phyloP scores from a whole-genome alignment of 2,888 invertebrate species.

The Synergus laeviventris region DNA sequence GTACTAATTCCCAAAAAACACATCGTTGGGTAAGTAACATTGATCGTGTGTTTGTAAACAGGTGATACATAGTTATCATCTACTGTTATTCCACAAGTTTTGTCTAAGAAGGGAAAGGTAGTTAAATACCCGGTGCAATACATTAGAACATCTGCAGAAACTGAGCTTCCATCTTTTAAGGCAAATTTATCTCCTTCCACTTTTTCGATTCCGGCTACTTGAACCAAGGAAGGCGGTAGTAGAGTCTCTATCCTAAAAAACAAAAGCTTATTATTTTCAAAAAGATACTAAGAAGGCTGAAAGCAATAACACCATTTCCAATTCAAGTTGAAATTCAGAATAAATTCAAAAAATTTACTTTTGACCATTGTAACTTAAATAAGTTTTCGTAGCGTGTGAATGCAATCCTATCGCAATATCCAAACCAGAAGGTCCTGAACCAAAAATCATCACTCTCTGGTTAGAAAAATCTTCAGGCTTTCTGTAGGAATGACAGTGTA shows the following conservation, averaged over 20 bases:
- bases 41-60: slow-evolving; percentile 86
- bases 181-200: slow-evolving; percentile 77
- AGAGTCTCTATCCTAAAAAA: slow-evolving; percentile 73
- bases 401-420: slow-evolving; percentile 84
- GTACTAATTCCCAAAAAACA: slow-evolving; percentile 86
- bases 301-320: slow-evolving; percentile 64
- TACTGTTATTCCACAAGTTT: slow-evolving; percentile 77
- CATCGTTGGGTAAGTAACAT: slow-evolving; percentile 85
- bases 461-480: slow-evolving; percentile 79
- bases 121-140: slow-evolving; percentile 87
- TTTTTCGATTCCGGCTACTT: slow-evolving; percentile 78
- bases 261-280: not conserved
- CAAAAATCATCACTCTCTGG: slow-evolving; percentile 81
- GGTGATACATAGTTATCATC: slow-evolving; percentile 80
- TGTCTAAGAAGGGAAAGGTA: slow-evolving; percentile 83
- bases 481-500: slow-evolving; percentile 87
- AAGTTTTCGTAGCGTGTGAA: slow-evolving; percentile 76
- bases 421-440: slow-evolving; percentile 85
- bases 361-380: slow-evolving; percentile 77
- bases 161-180: slow-evolving; percentile 80
- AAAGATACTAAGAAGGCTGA: too few relatives aligned
- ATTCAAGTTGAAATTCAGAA: too few relatives aligned
- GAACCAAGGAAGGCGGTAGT: slow-evolving; percentile 77
- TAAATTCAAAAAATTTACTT: too few relatives aligned
- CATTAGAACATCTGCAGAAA: slow-evolving; percentile 81